Conservation (phyloP, 2,888 invertebrate species). For the Meiosimyza decipiens region DNA sequence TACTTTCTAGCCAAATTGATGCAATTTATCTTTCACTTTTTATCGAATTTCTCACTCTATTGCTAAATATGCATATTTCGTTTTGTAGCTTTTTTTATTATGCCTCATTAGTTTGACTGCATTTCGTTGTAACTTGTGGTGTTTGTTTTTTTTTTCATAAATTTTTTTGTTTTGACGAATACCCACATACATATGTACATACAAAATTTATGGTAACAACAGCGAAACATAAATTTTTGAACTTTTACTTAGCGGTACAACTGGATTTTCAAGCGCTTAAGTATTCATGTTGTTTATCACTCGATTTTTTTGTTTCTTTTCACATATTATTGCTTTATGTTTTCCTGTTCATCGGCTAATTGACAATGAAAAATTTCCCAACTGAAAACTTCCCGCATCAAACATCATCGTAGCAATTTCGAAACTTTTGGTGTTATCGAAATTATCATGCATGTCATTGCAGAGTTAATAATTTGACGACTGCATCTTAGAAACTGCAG, state of each 20-base stretch:
- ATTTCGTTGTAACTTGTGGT: not conserved
- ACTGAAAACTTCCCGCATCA: not conserved
- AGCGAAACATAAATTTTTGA: slow-evolving; percentile 4
- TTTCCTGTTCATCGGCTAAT: slow-evolving; percentile 13
- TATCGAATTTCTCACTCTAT: not conserved
- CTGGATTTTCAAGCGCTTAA: slow-evolving; percentile 9
- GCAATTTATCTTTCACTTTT: not conserved
- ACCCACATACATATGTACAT: slow-evolving; percentile 1
- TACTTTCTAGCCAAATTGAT: slow-evolving; percentile 1
- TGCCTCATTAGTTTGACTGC: not conserved
- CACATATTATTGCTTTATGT: slow-evolving; percentile 2
- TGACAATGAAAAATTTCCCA: slow-evolving; percentile 19
- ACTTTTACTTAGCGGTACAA: slow-evolving; percentile 31
- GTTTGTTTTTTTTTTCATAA: not conserved
- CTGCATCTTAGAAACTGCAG: slow-evolving; percentile 3
- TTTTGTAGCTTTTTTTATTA: not conserved
- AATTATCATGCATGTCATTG: not conserved
- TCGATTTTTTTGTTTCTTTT: not conserved
- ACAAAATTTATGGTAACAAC: slow-evolving; percentile 16
- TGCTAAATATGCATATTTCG: not conserved
- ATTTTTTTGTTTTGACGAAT: not conserved
- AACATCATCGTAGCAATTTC: not conserved
- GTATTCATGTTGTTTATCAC: not conserved
- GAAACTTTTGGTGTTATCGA: not conserved
- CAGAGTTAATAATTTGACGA: not conserved